phyloP scores from a whole-genome alignment of 2,797 vertebrate species.

The Fundulus diaphanus region DNA sequence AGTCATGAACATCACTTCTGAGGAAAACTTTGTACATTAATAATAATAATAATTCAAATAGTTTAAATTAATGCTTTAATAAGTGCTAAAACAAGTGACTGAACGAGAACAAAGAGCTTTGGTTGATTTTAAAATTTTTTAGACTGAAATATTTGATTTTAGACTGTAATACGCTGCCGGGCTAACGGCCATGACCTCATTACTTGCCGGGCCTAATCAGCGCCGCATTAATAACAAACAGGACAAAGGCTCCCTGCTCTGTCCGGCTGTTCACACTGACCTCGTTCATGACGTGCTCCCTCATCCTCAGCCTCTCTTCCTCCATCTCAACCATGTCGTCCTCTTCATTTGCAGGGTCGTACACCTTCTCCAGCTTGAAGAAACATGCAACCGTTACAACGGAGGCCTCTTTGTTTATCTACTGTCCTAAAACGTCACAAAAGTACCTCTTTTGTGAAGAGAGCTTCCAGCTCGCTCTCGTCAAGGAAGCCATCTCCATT shows the following conservation, averaged over 20 bases:
- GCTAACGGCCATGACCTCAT: neutral
- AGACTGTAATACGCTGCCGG: neutral
- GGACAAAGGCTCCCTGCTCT: neutral
- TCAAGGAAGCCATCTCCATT: conserved; percentile 92
- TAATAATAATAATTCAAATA: neutral
- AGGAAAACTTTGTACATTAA: neutral
- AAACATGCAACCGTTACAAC: conserved; percentile 1
- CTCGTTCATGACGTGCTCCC: conserved; percentile 94
- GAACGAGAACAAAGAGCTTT: neutral
- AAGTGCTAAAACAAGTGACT: neutral
- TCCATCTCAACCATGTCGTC: conserved; percentile 96
- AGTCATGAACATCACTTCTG: neutral
- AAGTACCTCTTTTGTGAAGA: conserved; percentile 94
- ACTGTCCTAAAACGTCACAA: neutral
- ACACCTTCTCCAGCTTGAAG: conserved; percentile 91
- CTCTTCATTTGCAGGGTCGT: conserved; percentile 88
- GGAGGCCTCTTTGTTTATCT: neutral
- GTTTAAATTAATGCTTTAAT: neutral
- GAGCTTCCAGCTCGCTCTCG: conserved; percentile 92
- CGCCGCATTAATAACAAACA: neutral
- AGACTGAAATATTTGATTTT: conserved; percentile 5
- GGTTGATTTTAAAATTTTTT: neutral
- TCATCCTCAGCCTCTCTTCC: conserved; percentile 93
- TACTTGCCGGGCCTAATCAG: neutral
- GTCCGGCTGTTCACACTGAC: conserved; percentile 64